Evolutionary conservation across 2,113 vertebrate genomes (phyloP).

Genomic region (Cyprinodon brontotheroides): DNA sequence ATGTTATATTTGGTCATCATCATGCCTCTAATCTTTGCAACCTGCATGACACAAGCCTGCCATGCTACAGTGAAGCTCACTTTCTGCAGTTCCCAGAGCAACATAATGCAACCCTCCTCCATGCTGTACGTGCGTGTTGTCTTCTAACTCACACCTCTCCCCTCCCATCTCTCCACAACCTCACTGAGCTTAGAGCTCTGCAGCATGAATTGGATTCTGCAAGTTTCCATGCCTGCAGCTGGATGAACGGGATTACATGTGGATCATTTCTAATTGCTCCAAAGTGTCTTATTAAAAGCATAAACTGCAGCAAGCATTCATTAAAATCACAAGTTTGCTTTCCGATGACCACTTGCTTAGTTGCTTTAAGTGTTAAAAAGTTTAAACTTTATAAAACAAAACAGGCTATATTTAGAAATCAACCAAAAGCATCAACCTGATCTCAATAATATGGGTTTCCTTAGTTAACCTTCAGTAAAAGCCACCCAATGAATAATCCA

Average conservation of each 20-base stretch:
- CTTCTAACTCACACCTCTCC: conserved; percentile 5
- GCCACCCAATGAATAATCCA: no score
- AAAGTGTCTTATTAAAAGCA: conserved; percentile 45
- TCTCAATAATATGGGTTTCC: no score
- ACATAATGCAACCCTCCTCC: neutral
- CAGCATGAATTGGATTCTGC: conserved; percentile 61
- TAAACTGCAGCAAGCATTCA: conserved; percentile 56
- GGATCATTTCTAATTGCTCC: conserved; percentile 58
- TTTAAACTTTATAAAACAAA: neutral
- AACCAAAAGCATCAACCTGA: no score
- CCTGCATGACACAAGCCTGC: neutral
- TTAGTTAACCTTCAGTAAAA: no score
- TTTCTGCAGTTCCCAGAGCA: neutral
- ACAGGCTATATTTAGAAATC: no score
- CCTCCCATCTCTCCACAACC: conserved; percentile 23
- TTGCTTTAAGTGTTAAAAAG: neutral
- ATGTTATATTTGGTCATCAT: neutral
- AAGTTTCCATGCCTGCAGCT: conserved; percentile 58
- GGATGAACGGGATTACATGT: conserved; percentile 68
- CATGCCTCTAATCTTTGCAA: neutral
- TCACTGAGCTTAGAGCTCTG: conserved; percentile 25
- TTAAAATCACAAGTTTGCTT: conserved; percentile 25
- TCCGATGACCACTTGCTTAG: neutral
- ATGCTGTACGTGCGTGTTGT: conserved; percentile 26
- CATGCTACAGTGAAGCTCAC: neutral